phyloP scores from a whole-genome alignment of 1,140 invertebrate genomes.

The Halictus rubicundus region DNA sequence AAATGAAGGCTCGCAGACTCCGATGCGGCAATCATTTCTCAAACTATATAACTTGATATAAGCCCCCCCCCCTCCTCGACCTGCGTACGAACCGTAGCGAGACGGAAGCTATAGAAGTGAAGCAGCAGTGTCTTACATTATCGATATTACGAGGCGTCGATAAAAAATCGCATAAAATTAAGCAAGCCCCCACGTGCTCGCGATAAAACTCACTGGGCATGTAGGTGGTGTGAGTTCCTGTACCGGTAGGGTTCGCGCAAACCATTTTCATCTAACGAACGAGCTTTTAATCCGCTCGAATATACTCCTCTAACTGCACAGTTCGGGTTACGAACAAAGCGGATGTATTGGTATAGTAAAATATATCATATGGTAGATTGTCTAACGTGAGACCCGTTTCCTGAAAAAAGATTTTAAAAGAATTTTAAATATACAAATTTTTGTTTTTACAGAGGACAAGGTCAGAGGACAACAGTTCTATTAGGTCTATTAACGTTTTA shows the following conservation, averaged over 20 bases:
- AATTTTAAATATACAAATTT: too few species aligned
- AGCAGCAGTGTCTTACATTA: constrained; percentile 74
- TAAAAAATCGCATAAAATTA: constrained; percentile 81
- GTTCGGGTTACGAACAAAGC: too few species aligned
- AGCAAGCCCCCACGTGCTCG: constrained; percentile 72
- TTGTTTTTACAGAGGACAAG: too few species aligned
- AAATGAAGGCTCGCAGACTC: constrained; percentile 67
- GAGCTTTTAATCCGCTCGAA: constrained; percentile 25
- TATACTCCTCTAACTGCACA: not conserved
- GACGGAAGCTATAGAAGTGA: constrained; percentile 34
- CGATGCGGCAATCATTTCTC: constrained; percentile 75
- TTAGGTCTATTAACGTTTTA: too few species aligned
- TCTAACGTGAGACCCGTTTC: too few species aligned
- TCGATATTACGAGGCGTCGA: constrained; percentile 80
- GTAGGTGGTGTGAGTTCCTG: constrained; percentile 14
- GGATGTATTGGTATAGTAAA: too few species aligned
- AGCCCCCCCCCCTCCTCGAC: constrained; percentile 68
- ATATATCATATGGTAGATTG: too few species aligned
- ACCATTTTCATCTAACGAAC: constrained; percentile 24
- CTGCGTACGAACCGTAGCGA: constrained; percentile 22
- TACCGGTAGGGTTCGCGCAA: not conserved
- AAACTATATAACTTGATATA: constrained; percentile 78
- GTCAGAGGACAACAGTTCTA: too few species aligned
- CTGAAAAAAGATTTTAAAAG: too few species aligned
- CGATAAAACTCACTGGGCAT: constrained; percentile 68